Percentiles rank a stretch among this genome's conserved stretches.
Conservation (phyloP, 2,888 invertebrate species). For the Callosobruchus maculatus region DNA sequence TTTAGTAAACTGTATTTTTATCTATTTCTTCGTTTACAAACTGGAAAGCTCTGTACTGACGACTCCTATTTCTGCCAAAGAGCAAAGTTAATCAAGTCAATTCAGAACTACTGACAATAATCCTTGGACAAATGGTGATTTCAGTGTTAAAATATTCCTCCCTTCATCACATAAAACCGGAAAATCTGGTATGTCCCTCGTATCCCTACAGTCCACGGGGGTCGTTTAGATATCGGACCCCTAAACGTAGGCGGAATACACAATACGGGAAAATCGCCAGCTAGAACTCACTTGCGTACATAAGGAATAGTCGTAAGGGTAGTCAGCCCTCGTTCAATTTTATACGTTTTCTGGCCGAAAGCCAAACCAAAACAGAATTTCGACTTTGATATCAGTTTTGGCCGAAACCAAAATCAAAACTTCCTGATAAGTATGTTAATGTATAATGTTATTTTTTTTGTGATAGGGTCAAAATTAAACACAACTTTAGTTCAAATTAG, state of each 20-base stretch:
- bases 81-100: not conserved
- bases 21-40: no score
- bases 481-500: no score
- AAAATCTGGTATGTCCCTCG: not conserved
- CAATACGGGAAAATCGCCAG: not conserved
- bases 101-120: not conserved
- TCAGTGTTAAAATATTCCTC: not conserved
- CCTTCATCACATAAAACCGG: not conserved
- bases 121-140: not conserved
- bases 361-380: no score
- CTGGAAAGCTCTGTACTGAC: no score
- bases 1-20: no score
- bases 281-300: not conserved
- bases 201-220: not conserved
- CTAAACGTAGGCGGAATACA: not conserved
- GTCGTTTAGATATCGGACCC: not conserved
- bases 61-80: no score
- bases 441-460: no score
- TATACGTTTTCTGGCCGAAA: no score
- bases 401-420: no score
- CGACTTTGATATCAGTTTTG: no score
- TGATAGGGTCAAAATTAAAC: no score
- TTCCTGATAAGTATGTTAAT: no score
- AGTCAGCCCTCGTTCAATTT: not conserved
- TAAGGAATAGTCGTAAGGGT: not conserved